Evolutionary conservation across 1,140 invertebrate species (phyloP), one percentile per base, ranked within the genome.

Genomic region (Drosophila ambigua): DNA sequence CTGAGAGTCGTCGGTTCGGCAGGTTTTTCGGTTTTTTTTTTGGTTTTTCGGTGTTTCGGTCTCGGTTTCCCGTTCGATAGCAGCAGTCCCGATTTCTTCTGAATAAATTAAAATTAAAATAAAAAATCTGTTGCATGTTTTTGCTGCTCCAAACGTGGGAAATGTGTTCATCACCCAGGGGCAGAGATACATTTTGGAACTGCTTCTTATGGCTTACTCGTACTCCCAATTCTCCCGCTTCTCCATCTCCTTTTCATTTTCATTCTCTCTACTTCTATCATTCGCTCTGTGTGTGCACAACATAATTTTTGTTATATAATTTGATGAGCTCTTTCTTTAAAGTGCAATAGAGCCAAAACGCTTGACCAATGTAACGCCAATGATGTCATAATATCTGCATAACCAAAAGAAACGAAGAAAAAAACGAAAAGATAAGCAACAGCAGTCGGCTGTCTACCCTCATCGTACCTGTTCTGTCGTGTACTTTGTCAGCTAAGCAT

Each of bases 81-180:
- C 61, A 57, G 74, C 67, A 75, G 64, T 64, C 61, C 81, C 84
- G 79, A 90, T 79, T 90, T 90, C 88, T 78, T 90, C 83, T 90
- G 88, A 90, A 90, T 90, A 90, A 90, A 90, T 90, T 90, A 90
- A 90, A 88, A 83, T 51, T 72, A 49, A 81, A 81, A 84, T 82
- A 77, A 51, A 79, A 39, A 72, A 67, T 67, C 57, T 24, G 50
- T 71, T 60, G 64, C 71, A 68, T 57, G 50, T 54, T 68, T 71
- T 77, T 44, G 63, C 54, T 73, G 67, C 50, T 57, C 41, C 43
- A 50, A 88, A 88, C 83, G 83, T 88, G 83, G 83, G 83, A 88
- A 88, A 83, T 88, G 83, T 77, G 77, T 88, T 79, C 76, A 88
- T 87, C 82, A 68, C 63, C 45, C 13, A 41, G 52, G 26, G 28